Evolutionary conservation across 2,113 vertebrate genomes (phyloP).

Genomic region (Muscicapa adusta): DNA sequence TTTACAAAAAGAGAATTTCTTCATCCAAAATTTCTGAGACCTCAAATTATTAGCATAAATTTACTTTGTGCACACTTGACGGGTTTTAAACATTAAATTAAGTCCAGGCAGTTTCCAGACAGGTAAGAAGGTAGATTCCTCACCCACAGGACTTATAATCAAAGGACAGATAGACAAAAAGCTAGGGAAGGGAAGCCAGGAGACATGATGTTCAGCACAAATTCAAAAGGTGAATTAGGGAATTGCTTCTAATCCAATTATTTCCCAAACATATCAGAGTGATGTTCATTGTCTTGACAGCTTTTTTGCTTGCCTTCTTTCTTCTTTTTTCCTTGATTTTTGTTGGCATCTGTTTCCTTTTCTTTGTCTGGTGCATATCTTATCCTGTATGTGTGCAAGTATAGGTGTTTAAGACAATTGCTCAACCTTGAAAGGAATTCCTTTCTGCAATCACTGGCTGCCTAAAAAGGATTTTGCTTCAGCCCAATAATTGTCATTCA

Average conservation of each 20-base stretch:
- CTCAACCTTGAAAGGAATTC: constrained; percentile 35
- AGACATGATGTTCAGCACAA: not conserved
- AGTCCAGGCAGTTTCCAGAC: not conserved
- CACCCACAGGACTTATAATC: not conserved
- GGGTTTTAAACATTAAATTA: not conserved
- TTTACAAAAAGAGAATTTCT: not conserved
- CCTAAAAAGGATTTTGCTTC: not conserved
- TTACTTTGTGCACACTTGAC: not conserved
- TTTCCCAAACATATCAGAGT: not conserved
- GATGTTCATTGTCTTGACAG: not conserved
- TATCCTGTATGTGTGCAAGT: not conserved
- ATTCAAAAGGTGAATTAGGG: not conserved
- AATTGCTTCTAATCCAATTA: not conserved
- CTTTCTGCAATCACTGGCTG: not conserved
- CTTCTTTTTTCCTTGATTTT: not conserved
- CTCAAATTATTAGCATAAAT: not conserved
- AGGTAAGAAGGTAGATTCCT: not conserved
- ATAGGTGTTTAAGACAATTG: not conserved
- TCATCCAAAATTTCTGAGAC: not conserved
- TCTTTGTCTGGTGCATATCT: not conserved
- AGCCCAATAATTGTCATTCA: not conserved
- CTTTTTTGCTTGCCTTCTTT: not conserved
- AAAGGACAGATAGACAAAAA: not conserved
- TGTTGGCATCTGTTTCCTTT: not conserved
- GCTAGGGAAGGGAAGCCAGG: not conserved